These are phyloP conservation scores for Petrocephalus zakoni DNA, from an alignment of 2,113 vertebrate genomes.

Conservation along the genomic window DNA sequence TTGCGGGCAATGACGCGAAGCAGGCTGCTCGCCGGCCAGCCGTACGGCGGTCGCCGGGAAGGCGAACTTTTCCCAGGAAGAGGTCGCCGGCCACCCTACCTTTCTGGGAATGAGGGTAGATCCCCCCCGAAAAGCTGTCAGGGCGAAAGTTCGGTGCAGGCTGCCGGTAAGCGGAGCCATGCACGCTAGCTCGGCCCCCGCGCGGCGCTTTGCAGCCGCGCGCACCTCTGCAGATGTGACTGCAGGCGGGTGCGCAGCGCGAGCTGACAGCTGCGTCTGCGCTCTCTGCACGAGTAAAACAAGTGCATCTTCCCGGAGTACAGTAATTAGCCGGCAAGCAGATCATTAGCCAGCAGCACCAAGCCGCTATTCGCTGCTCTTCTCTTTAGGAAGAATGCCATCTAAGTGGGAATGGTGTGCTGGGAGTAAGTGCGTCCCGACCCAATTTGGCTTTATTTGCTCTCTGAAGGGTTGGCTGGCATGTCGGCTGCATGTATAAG, in stretches of 20 bases:
- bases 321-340: background rate
- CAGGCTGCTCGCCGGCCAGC: background rate
- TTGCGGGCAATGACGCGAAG: background rate
- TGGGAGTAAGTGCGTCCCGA: background rate
- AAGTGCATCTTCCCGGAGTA: background rate
- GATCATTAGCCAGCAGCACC: background rate
- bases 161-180: background rate
- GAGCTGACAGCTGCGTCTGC: background rate
- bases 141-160: background rate
- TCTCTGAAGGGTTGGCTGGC: background rate
- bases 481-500: background rate
- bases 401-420: background rate
- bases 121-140: background rate
- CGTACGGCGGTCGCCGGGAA: background rate
- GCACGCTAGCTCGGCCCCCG: background rate
- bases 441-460: background rate
- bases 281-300: background rate
- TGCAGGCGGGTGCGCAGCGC: background rate
- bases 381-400: background rate
- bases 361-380: background rate
- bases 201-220: background rate
- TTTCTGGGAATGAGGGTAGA: background rate
- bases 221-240: background rate
- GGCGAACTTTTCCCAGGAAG: background rate
- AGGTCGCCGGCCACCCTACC: background rate